phyloP scores from a whole-genome alignment of 1,140 invertebrate genomes.

The Drosophila melanica region DNA sequence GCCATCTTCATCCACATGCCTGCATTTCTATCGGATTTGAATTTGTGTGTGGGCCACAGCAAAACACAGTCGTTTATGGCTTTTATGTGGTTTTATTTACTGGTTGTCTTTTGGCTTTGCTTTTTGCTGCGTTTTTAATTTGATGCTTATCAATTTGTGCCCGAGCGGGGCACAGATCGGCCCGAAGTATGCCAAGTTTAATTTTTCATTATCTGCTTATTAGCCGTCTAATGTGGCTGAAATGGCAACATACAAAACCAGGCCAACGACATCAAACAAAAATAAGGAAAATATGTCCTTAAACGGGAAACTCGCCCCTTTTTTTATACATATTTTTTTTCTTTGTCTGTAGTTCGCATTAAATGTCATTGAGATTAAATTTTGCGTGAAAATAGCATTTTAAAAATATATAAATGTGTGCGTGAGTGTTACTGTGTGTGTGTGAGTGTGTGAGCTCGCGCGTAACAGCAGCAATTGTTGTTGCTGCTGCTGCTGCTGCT shows the following conservation, averaged over 20 bases:
- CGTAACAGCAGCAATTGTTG: constrained; percentile 61
- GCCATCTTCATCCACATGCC: constrained; percentile 11
- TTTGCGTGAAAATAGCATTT: constrained; percentile 81
- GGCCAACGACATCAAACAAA: constrained; percentile 23
- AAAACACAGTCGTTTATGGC: constrained; percentile 71
- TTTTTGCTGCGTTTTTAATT: constrained; percentile 67
- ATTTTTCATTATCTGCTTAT: constrained; percentile 66
- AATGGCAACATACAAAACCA: constrained; percentile 12
- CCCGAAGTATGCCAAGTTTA: constrained; percentile 50
- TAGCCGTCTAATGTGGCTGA: constrained; percentile 52
- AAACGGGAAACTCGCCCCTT: constrained; percentile 5
- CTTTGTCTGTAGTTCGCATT: constrained; percentile 65
- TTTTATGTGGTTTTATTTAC: constrained; percentile 75
- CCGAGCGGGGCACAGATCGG: constrained; percentile 1
- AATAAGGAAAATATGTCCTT: constrained; percentile 2
- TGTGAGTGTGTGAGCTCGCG: constrained; percentile 62
- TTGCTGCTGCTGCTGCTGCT: constrained; percentile 24
- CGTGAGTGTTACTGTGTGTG: constrained; percentile 30
- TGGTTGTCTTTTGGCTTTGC: constrained; percentile 34
- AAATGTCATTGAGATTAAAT: constrained; percentile 81
- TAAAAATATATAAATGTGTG: constrained; percentile 62
- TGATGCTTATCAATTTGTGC: constrained; percentile 69
- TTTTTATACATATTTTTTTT: constrained; percentile 26
- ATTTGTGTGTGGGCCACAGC: constrained; percentile 42
- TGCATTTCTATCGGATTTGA: constrained; percentile 45